phyloP scores from a whole-genome alignment of 2,888 invertebrate species.

The Geophilus truncorum region DNA sequence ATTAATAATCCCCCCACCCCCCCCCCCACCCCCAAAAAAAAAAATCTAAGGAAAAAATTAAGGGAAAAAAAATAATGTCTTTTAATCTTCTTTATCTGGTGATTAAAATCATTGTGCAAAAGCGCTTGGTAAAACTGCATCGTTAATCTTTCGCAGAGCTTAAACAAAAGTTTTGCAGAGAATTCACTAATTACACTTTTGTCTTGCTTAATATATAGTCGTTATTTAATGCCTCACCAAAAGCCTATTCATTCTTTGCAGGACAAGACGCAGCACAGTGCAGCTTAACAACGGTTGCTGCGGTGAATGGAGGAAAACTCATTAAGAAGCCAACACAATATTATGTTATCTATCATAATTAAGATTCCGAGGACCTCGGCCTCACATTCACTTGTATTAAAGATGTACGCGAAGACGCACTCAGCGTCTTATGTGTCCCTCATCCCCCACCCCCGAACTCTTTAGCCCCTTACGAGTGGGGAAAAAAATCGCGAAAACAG shows the following conservation, averaged over 20 bases:
- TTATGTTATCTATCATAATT: constrained; percentile 23
- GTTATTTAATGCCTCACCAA: constrained; percentile 20
- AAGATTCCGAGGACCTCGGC: constrained; percentile 3
- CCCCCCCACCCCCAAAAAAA: too few relatives aligned
- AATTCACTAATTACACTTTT: constrained; percentile 27
- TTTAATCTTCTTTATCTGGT: constrained; percentile 25
- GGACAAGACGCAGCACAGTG: constrained; percentile 8
- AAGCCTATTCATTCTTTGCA: constrained; percentile 27
- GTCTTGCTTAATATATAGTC: constrained; percentile 23
- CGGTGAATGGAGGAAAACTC: constrained; percentile 23
- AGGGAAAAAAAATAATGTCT: not conserved
- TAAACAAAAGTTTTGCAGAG: constrained; percentile 21
- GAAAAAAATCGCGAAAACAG: not conserved
- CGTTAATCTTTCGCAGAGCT: constrained; percentile 15
- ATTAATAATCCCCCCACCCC: too few relatives aligned
- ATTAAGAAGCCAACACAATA: constrained; percentile 25
- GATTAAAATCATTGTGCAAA: constrained; percentile 24
- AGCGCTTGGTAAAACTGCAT: constrained; percentile 10
- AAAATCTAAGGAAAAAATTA: not conserved
- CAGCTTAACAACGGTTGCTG: constrained; percentile 17
- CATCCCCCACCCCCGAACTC: not conserved
- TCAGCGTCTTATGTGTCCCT: not conserved
- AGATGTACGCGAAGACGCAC: not conserved
- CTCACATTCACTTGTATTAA: not conserved
- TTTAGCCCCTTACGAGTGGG: not conserved